Evolutionary conservation across 2,113 vertebrate species (phyloP).

Genomic region (Ramphastos sulfuratus): DNA sequence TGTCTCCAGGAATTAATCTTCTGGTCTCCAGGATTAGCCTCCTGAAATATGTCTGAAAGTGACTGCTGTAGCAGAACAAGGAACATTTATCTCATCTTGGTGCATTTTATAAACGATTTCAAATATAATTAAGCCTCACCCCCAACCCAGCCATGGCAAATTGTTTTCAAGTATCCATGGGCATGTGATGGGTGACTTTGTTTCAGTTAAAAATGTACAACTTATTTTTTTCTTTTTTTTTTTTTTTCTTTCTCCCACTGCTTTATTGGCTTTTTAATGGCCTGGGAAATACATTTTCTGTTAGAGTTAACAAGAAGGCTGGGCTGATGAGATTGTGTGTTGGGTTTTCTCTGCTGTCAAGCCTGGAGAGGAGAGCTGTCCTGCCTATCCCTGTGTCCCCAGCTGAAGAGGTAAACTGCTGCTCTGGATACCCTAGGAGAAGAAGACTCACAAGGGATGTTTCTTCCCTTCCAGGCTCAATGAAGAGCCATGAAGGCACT

Average conservation of each 20-base stretch:
- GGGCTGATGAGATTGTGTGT: neutral
- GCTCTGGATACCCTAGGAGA: neutral
- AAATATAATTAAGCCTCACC: neutral
- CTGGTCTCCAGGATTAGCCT: neutral
- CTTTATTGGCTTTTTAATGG: neutral
- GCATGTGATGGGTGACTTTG: rapidly evolving
- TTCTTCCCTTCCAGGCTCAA: neutral
- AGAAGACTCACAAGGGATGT: neutral
- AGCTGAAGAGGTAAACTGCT: neutral
- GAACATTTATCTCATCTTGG: neutral
- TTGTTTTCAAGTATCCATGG: neutral
- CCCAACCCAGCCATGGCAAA: rapidly evolving
- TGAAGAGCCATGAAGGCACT: rapidly evolving
- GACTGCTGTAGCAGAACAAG: neutral
- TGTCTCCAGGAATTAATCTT: neutral
- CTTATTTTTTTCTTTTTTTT: neutral
- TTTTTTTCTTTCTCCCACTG: neutral
- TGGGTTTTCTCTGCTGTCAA: neutral
- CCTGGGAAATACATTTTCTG: neutral
- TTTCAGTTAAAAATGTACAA: neutral
- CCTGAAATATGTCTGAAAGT: neutral
- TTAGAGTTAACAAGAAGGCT: neutral
- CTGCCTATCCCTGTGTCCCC: neutral
- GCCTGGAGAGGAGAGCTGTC: neutral
- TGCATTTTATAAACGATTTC: neutral